These are phyloP conservation scores for Catharus minimus DNA, from an alignment of 2,113 vertebrate genomes.

Conservation along the genomic window DNA sequence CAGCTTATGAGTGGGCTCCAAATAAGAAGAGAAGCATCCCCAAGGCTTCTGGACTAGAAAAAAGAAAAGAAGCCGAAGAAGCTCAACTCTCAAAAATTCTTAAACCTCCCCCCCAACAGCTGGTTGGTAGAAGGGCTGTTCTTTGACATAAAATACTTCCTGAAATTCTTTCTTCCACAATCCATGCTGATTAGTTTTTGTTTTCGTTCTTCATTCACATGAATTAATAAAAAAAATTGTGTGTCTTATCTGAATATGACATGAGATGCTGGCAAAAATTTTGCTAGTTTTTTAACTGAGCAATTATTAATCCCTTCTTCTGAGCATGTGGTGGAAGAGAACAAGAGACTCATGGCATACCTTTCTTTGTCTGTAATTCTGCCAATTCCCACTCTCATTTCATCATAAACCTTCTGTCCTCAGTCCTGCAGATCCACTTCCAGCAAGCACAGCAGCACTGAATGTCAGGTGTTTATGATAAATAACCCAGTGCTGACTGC, in stretches of 20 bases:
- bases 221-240: not conserved
- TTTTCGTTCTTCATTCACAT: conserved; percentile 1
- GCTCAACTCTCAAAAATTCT: not conserved
- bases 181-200: not conserved
- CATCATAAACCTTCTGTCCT: not conserved
- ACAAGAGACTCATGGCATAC: not conserved
- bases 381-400: not conserved
- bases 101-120: conserved; percentile 44
- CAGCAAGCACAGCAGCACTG: not conserved
- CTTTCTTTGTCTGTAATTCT: not conserved
- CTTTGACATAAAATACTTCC: not conserved
- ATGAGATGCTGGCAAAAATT: not conserved
- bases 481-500: not conserved
- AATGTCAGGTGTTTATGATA: not conserved
- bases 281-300: not conserved
- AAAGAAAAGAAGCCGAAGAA: conserved; percentile 11
- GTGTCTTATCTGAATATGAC: not conserved
- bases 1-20: not conserved
- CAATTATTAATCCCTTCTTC: not conserved
- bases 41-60: not conserved
- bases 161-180: conserved; percentile 13
- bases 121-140: conserved; percentile 23
- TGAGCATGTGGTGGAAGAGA: not conserved
- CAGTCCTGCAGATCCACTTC: not conserved
- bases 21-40: conserved; percentile 58